Evolutionary conservation across 2,113 vertebrate species (phyloP).

Genomic region (Phycodurus eques): DNA sequence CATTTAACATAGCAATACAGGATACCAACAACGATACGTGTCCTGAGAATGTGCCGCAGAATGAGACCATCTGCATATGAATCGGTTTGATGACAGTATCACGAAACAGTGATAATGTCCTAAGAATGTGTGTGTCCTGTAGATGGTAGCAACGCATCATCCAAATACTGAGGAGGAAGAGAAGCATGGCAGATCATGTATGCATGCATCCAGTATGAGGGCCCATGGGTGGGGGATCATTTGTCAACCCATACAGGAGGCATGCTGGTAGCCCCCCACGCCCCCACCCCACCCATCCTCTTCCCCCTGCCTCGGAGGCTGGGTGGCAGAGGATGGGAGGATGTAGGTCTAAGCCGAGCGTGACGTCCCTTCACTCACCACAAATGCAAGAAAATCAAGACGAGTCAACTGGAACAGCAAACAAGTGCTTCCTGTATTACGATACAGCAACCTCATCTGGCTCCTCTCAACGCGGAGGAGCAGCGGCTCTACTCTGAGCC

Average conservation of each 20-base stretch:
- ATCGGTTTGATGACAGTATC: background rate
- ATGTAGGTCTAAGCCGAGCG: background rate
- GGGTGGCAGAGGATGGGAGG: background rate
- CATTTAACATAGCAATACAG: background rate
- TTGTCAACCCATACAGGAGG: slow-evolving; percentile 57
- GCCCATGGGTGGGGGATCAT: slow-evolving; percentile 61
- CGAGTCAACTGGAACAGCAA: background rate
- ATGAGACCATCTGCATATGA: background rate
- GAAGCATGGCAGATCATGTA: slow-evolving; percentile 3
- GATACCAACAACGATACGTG: background rate
- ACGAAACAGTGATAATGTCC: background rate
- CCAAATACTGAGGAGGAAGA: background rate
- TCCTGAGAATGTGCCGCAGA: background rate
- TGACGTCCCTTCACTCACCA: background rate
- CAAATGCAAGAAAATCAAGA: background rate
- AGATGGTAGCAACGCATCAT: background rate
- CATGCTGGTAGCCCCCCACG: slow-evolving; percentile 67
- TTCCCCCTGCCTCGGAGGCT: background rate
- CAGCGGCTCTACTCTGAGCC: no score
- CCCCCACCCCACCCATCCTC: background rate
- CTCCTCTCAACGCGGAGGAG: no score
- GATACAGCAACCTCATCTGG: no score
- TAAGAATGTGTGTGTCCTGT: background rate
- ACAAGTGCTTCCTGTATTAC: no score
- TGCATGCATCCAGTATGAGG: background rate